Conservation (phyloP, 2,888 invertebrate species). For the Bombylius discolor region DNA sequence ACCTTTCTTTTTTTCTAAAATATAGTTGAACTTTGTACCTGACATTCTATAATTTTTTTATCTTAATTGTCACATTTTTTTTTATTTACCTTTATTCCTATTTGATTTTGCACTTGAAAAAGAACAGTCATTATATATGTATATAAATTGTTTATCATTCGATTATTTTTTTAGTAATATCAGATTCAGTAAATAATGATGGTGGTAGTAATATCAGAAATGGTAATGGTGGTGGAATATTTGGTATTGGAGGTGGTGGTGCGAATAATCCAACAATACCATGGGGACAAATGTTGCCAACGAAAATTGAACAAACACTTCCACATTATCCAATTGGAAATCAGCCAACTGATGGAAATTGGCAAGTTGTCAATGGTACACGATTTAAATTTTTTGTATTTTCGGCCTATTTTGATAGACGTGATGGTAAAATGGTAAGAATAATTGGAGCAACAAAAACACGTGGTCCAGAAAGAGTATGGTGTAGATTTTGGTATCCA, state of each 20-base stretch:
- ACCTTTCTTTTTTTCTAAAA: too few species aligned
- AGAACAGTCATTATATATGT: conserved; percentile 9
- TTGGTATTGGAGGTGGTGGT: conserved; percentile 16
- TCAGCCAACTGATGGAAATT: conserved; percentile 58
- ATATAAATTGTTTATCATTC: conserved; percentile 16
- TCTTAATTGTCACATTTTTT: too few species aligned
- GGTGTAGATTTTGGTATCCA: conserved; percentile 67
- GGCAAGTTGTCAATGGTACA: conserved; percentile 48
- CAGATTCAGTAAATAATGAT: conserved; percentile 8
- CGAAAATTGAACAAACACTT: conserved; percentile 37
- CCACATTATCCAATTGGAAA: conserved; percentile 52
- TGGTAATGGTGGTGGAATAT: conserved; percentile 2
- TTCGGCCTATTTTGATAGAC: conserved; percentile 75
- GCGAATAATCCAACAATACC: conserved; percentile 26
- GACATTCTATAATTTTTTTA: too few species aligned
- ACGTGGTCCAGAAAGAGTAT: conserved; percentile 65
- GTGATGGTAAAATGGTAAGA: conserved; percentile 54
- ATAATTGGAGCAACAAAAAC: conserved; percentile 84
- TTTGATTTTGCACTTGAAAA: neutral
- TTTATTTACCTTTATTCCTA: neutral
- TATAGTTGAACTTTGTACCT: too few species aligned
- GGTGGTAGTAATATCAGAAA: neutral
- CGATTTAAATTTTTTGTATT: conserved; percentile 82
- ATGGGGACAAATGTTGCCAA: conserved; percentile 34
- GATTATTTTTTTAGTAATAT: conserved; percentile 15